Conservation (phyloP, 2,113 vertebrate species). For the Apodemus sylvaticus region DNA sequence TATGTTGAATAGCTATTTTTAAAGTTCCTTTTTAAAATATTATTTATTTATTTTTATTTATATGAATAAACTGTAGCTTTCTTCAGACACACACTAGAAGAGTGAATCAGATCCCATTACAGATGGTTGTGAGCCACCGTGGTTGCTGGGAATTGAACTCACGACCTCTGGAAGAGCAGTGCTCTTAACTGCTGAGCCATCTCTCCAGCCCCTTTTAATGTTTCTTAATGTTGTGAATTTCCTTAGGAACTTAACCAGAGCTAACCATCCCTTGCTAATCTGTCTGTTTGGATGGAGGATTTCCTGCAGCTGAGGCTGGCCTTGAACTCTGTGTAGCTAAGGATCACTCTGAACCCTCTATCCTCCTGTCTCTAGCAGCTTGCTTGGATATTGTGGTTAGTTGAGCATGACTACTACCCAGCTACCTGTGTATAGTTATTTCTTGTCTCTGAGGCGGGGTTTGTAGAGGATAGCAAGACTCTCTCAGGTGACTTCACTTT, state of each 20-base stretch:
- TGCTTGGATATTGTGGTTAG: not conserved
- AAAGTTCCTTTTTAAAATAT: not conserved
- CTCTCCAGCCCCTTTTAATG: not conserved
- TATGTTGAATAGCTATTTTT: not conserved
- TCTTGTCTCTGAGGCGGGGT: not conserved
- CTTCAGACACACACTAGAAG: too few relatives aligned
- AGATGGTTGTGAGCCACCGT: too few relatives aligned
- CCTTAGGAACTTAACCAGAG: not conserved
- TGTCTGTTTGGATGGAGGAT: not conserved
- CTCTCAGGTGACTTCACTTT: not conserved
- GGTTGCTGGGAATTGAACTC: too few relatives aligned
- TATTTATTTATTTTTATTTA: too few relatives aligned
- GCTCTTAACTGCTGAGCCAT: too few relatives aligned
- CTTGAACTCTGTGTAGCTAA: not conserved
- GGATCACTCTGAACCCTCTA: not conserved
- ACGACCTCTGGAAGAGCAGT: too few relatives aligned
- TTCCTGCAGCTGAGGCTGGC: not conserved
- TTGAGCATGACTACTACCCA: not conserved
- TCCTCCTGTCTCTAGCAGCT: not conserved
- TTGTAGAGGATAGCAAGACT: not conserved
- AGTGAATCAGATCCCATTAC: too few relatives aligned
- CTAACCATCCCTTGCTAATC: not conserved
- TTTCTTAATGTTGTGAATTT: not conserved
- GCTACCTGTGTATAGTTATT: not conserved
- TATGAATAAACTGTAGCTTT: too few relatives aligned